Percentiles rank a stretch among this genome's conserved stretches.
These are phyloP conservation scores for Adela reaumurella DNA, from an alignment of 2,888 invertebrate species.

Conservation along the genomic window DNA sequence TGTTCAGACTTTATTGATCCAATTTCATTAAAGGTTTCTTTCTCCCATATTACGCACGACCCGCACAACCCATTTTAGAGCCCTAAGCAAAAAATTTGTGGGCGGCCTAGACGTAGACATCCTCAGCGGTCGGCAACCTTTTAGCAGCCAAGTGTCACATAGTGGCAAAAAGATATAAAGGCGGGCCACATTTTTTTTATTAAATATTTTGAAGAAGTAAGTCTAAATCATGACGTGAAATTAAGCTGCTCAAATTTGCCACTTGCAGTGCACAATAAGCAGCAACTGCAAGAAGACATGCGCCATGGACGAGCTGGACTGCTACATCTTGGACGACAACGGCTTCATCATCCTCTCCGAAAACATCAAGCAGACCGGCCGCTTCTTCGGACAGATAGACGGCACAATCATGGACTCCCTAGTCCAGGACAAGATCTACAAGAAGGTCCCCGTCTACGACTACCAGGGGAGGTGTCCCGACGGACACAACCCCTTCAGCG, in stretches of 20 bases:
- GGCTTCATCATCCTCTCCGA: conserved; percentile 92
- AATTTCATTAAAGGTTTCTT: too few species aligned
- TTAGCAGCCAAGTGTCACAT: too few species aligned
- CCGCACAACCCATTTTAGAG: too few species aligned
- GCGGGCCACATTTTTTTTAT: too few species aligned
- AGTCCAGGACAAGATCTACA: conserved; percentile 87
- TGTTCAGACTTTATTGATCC: too few species aligned
- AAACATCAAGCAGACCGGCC: conserved; percentile 79
- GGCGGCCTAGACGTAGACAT: too few species aligned
- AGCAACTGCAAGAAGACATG: conserved; percentile 78
- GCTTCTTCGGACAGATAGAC: conserved; percentile 92
- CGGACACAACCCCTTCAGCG: conserved; percentile 63
- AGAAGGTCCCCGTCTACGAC: conserved; percentile 81
- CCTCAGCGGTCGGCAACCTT: too few species aligned
- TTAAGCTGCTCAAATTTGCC: background rate
- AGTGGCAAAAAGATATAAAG: too few species aligned
- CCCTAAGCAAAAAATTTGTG: too few species aligned
- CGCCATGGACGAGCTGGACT: conserved; percentile 82
- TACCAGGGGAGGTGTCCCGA: conserved; percentile 84
- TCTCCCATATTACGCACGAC: too few species aligned
- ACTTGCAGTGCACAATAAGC: conserved; percentile 64
- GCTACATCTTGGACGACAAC: conserved; percentile 91
- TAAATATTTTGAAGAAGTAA: too few species aligned
- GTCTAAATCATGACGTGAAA: too few species aligned
- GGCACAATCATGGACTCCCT: conserved; percentile 92